Evolutionary conservation across 64 coral and sea anemone species (phyloP).

Genomic region (Pocillopora damicornis): DNA sequence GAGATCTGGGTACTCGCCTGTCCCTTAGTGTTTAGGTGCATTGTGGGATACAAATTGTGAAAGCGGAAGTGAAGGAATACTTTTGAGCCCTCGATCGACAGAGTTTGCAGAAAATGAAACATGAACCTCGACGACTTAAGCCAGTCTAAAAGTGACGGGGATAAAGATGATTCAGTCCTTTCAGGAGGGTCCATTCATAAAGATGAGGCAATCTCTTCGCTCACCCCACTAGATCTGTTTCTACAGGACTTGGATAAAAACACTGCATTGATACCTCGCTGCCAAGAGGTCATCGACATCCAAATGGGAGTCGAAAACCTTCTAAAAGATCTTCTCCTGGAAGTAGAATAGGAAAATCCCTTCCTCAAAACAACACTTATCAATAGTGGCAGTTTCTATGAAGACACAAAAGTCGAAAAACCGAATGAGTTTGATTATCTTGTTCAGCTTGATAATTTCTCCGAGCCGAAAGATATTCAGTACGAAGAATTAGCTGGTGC

Average conservation of each 20-base stretch:
- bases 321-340: slow-evolving; percentile 9
- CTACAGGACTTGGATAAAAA: slow-evolving; percentile 14
- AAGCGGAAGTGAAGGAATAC: neutral
- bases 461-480: neutral
- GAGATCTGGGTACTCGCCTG: too few species aligned
- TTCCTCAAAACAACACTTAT: slow-evolving; percentile 39
- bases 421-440: slow-evolving; percentile 53
- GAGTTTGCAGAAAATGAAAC: too few species aligned
- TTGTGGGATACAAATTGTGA: neutral
- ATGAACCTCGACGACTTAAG: too few species aligned
- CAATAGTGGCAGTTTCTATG: slow-evolving; percentile 48
- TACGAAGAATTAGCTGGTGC: neutral
- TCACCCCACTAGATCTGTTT: slow-evolving; percentile 1
- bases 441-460: slow-evolving; percentile 14
- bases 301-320: slow-evolving; percentile 19
- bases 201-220: neutral
- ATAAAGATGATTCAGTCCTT: too few species aligned
- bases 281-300: slow-evolving; percentile 17
- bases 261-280: neutral
- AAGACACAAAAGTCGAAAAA: slow-evolving; percentile 26
- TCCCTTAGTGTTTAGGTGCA: neutral
- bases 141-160: too few species aligned
- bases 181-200: too few species aligned
- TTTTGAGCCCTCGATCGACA: too few species aligned
- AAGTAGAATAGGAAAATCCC: neutral